Percentiles rank a stretch among this genome's conserved stretches.
Evolutionary conservation across 2,797 vertebrate species (phyloP).

Genomic region (Hephaestus fuliginosus): DNA sequence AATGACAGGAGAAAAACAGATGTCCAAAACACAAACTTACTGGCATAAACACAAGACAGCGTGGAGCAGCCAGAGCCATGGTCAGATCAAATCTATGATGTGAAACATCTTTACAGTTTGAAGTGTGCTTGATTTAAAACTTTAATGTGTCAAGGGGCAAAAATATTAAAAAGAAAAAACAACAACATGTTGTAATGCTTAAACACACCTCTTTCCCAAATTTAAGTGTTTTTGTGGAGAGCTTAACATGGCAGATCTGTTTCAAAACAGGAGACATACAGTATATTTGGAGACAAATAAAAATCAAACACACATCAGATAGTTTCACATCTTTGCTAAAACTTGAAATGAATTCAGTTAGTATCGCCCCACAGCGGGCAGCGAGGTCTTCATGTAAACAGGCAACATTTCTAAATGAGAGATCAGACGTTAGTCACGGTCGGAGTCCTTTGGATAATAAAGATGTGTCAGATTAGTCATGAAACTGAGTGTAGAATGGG

Average conservation of each 20-base stretch:
- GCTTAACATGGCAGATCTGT: not conserved
- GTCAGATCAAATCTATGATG: slow-evolving; percentile 32
- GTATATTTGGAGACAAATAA: slow-evolving; percentile 28
- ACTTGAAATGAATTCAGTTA: slow-evolving; percentile 56
- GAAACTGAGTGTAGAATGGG: slow-evolving; percentile 10
- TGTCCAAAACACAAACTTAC: slow-evolving; percentile 56
- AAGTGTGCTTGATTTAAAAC: slow-evolving; percentile 45
- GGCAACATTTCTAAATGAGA: slow-evolving; percentile 45
- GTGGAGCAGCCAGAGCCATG: slow-evolving; percentile 37
- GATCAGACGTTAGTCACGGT: slow-evolving; percentile 16
- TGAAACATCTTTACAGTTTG: slow-evolving; percentile 28
- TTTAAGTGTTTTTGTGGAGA: not conserved
- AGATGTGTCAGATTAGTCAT: slow-evolving; percentile 21
- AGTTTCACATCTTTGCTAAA: slow-evolving; percentile 38
- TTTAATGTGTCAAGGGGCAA: slow-evolving; percentile 3
- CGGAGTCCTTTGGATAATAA: slow-evolving; percentile 43
- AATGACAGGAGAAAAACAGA: slow-evolving; percentile 55
- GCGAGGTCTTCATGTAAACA: slow-evolving; percentile 64
- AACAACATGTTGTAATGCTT: not conserved
- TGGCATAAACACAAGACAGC: slow-evolving; percentile 52
- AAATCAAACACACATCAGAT: slow-evolving; percentile 50
- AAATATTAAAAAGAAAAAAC: not conserved
- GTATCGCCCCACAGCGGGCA: slow-evolving; percentile 49
- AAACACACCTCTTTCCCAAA: not conserved
- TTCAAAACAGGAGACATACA: slow-evolving; percentile 20